phyloP scores from a whole-genome alignment of 2,797 vertebrate genomes.

The Pteronotus mesoamericanus region DNA sequence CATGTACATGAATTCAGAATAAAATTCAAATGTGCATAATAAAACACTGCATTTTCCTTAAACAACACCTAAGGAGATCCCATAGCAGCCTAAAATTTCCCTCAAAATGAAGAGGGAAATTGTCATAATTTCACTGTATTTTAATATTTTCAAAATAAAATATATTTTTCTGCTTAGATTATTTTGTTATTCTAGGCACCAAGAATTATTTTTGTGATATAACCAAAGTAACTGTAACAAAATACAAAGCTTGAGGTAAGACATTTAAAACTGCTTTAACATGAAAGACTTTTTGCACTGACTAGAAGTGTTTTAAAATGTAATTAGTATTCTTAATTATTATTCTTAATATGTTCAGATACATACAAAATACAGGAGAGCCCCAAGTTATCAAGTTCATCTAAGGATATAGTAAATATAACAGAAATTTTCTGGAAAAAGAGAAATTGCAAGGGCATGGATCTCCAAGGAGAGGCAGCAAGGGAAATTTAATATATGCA shows the following conservation, averaged over 20 bases:
- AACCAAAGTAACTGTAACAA: not conserved
- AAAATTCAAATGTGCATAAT: not conserved
- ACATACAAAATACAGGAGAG: not conserved
- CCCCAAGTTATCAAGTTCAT: not conserved
- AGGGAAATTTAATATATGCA: not conserved
- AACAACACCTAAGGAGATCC: not conserved
- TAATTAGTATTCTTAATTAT: not conserved
- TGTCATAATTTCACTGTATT: not conserved
- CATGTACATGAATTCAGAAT: conserved; percentile 40
- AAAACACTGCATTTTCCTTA: conserved; percentile 35
- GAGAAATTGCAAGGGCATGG: not conserved
- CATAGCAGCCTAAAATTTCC: not conserved
- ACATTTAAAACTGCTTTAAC: not conserved
- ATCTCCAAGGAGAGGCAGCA: not conserved
- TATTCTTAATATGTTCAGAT: not conserved
- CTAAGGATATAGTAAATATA: not conserved
- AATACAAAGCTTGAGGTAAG: not conserved
- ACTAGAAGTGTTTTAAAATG: not conserved
- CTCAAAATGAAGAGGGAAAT: not conserved
- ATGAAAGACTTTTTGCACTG: not conserved
- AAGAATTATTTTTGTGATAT: not conserved
- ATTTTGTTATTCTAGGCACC: not conserved
- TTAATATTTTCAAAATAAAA: conserved; percentile 13
- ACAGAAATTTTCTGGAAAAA: not conserved
- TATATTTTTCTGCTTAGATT: not conserved